phyloP scores from a whole-genome alignment of 1,140 invertebrate species.

The Charaxes varanes region DNA sequence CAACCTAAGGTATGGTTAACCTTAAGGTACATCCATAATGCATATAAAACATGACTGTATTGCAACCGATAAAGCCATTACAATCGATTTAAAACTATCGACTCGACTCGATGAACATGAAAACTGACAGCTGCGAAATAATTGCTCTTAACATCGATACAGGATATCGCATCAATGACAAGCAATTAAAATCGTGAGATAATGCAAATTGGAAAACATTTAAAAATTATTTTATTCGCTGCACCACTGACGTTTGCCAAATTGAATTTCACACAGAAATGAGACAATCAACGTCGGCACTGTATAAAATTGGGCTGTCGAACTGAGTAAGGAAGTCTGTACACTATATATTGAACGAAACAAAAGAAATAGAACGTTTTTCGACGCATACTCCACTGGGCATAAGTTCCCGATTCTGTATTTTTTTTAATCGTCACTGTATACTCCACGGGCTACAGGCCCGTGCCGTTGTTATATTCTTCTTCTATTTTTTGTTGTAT shows the following conservation, averaged over 20 bases:
- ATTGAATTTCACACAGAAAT: slow-evolving; percentile 33
- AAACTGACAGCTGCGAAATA: slow-evolving; percentile 15
- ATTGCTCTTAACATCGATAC: slow-evolving; percentile 7
- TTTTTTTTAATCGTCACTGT: no score
- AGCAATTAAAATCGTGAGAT: slow-evolving; percentile 44
- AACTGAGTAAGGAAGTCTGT: neutral
- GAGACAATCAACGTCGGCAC: neutral
- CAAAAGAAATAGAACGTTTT: no score
- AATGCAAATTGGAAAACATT: slow-evolving; percentile 45
- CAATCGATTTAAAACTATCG: neutral
- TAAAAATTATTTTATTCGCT: slow-evolving; percentile 44
- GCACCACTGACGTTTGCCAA: slow-evolving; percentile 26
- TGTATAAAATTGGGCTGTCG: neutral
- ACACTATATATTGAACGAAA: no score
- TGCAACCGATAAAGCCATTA: neutral
- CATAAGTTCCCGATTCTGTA: no score
- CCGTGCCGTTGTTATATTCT: no score
- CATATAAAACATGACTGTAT: no score
- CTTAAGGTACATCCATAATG: no score
- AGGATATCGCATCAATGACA: slow-evolving; percentile 15
- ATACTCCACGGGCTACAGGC: no score
- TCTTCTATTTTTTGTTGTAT: no score
- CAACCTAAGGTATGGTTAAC: no score
- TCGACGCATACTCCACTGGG: no score
- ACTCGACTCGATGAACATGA: neutral